phyloP scores from a whole-genome alignment of 2,888 invertebrate genomes.

The Lepidonotus clava region DNA sequence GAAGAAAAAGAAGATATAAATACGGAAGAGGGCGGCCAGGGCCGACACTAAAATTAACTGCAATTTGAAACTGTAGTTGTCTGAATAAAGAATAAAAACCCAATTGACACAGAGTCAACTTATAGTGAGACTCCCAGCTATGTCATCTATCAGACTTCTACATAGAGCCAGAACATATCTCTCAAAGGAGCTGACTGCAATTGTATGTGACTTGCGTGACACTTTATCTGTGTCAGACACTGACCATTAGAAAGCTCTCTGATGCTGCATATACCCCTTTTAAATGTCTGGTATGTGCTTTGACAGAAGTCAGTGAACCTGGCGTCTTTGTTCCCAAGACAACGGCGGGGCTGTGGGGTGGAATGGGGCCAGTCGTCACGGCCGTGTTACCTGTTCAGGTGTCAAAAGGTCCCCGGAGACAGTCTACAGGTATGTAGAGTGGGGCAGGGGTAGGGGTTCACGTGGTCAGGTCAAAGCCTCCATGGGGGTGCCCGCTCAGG shows the following conservation, averaged over 20 bases:
- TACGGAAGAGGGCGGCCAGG: too few relatives aligned
- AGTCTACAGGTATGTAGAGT: neutral
- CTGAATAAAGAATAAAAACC: too few relatives aligned
- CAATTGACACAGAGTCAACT: too few relatives aligned
- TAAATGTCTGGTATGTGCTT: neutral
- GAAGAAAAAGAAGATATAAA: too few relatives aligned
- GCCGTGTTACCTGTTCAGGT: slow-evolving; percentile 5
- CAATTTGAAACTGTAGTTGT: too few relatives aligned
- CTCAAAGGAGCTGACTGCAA: neutral
- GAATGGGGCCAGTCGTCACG: neutral
- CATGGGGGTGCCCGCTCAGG: neutral
- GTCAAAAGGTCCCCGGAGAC: neutral
- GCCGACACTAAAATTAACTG: too few relatives aligned
- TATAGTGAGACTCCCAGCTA: too few relatives aligned
- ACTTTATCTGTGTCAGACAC: neutral
- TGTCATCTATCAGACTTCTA: too few relatives aligned
- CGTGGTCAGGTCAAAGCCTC: neutral
- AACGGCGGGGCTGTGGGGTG: neutral
- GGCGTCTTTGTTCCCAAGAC: neutral
- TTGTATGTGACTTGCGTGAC: neutral
- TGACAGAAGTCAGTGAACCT: neutral
- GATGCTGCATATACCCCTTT: neutral
- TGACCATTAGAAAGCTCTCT: neutral
- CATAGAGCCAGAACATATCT: too few relatives aligned
- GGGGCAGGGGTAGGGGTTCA: neutral